phyloP scores from a whole-genome alignment of 1,140 invertebrate species.

The Oppia nitens region DNA sequence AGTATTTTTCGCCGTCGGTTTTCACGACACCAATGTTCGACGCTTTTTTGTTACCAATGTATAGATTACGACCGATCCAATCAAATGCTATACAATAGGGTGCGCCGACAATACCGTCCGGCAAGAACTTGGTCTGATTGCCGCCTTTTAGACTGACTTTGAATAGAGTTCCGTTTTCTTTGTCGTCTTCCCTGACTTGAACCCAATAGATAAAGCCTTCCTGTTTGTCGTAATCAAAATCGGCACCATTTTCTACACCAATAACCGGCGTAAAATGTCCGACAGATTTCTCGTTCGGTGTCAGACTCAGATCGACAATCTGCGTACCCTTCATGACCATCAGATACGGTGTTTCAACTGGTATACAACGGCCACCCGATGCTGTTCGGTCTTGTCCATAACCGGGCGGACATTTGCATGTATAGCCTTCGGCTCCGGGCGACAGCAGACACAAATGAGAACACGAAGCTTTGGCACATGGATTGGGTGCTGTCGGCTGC shows the following conservation, averaged over 20 bases:
- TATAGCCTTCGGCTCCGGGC: slow-evolving; percentile 44
- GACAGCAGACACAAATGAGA: slow-evolving; percentile 82
- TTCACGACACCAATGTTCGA: slow-evolving; percentile 84
- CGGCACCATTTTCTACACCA: slow-evolving; percentile 67
- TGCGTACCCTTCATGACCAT: slow-evolving; percentile 78
- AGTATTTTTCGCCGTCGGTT: slow-evolving; percentile 54
- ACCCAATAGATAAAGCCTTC: slow-evolving; percentile 68
- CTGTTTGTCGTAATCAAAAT: slow-evolving; percentile 78
- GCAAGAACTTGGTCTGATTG: slow-evolving; percentile 64
- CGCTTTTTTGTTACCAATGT: slow-evolving; percentile 73
- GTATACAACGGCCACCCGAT: slow-evolving; percentile 51
- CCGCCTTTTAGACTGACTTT: slow-evolving; percentile 61
- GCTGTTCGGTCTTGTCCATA: slow-evolving; percentile 40
- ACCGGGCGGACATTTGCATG: slow-evolving; percentile 80
- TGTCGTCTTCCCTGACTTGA: slow-evolving; percentile 41
- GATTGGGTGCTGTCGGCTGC: slow-evolving; percentile 59
- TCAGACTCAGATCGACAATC: slow-evolving; percentile 62
- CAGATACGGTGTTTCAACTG: slow-evolving; percentile 71
- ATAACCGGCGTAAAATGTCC: slow-evolving; percentile 72
- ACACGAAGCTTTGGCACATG: slow-evolving; percentile 60
- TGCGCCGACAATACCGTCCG: slow-evolving; percentile 62
- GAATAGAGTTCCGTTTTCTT: slow-evolving; percentile 18
- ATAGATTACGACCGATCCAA: slow-evolving; percentile 88
- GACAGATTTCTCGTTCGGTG: slow-evolving; percentile 40
- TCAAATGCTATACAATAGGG: slow-evolving; percentile 84